Evolutionary conservation across 2,113 vertebrate species (phyloP).

Genomic region (Labeo rohita): DNA sequence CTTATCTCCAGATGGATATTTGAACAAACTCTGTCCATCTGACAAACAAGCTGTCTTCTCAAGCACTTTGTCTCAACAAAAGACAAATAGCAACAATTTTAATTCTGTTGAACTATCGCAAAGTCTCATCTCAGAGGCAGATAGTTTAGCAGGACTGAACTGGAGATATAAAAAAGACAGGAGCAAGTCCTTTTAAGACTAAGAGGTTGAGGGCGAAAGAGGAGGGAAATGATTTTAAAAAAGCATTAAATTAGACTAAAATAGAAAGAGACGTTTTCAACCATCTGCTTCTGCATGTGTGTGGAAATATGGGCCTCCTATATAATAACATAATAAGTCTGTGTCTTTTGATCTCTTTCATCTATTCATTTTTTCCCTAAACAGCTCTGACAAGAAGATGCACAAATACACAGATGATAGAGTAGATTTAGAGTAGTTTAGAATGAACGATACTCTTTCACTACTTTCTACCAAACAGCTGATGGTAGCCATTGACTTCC

Average conservation of each 20-base stretch:
- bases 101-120: neutral
- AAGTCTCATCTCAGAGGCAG: neutral
- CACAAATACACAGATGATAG: neutral
- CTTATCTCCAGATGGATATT: slow-evolving; percentile 52
- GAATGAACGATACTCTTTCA: neutral
- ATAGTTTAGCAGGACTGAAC: neutral
- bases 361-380: neutral
- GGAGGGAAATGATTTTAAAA: neutral
- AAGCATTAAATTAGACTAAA: neutral
- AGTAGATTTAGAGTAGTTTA: neutral
- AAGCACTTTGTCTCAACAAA: neutral
- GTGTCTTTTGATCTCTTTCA: neutral
- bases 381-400: neutral
- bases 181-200: neutral
- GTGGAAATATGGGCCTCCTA: neutral
- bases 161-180: neutral
- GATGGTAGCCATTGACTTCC: no score
- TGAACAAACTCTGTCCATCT: slow-evolving; percentile 22
- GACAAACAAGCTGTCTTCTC: slow-evolving; percentile 40
- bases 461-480: no score
- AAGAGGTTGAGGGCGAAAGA: neutral
- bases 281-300: neutral
- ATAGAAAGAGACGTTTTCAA: neutral
- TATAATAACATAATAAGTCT: neutral
- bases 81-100: neutral